Evolutionary conservation across 1,140 invertebrate species (phyloP).

Genomic region (Drosophila neocordata): DNA sequence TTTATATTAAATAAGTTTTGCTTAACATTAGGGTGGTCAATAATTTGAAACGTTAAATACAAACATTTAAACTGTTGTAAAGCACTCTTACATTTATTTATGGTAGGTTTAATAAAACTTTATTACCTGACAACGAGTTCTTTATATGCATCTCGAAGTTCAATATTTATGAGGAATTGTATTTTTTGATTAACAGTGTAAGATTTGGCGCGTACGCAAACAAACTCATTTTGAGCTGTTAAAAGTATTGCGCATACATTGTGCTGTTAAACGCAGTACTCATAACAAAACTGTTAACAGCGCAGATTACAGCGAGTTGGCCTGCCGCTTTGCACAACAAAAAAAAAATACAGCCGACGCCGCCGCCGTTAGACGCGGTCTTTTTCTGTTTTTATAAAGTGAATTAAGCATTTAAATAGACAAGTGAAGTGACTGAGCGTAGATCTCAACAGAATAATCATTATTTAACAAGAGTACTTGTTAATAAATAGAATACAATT

Average conservation of each 20-base stretch:
- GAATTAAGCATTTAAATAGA: conserved; percentile 5
- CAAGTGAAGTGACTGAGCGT: not conserved
- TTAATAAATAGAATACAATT: not conserved
- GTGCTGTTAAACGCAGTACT: conserved; percentile 1
- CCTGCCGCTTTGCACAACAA: conserved; percentile 8
- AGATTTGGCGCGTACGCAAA: not conserved
- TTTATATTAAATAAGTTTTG: not conserved
- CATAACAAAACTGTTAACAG: not conserved
- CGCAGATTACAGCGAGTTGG: not conserved
- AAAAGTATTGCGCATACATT: not conserved
- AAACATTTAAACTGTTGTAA: not conserved
- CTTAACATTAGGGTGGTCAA: not conserved
- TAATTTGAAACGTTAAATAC: not conserved
- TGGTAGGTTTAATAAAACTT: too few relatives aligned
- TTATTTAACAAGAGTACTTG: not conserved
- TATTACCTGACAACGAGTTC: too few relatives aligned
- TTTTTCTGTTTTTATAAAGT: conserved; percentile 29
- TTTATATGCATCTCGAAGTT: too few relatives aligned
- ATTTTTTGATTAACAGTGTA: too few relatives aligned
- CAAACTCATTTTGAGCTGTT: not conserved
- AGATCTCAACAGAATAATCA: too few relatives aligned
- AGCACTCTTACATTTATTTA: too few relatives aligned
- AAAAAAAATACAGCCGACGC: conserved; percentile 19
- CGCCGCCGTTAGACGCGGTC: conserved; percentile 47
- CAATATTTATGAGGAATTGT: too few relatives aligned